Evolutionary conservation across 2,888 invertebrate species (phyloP).

Genomic region (Molanna angustata): DNA sequence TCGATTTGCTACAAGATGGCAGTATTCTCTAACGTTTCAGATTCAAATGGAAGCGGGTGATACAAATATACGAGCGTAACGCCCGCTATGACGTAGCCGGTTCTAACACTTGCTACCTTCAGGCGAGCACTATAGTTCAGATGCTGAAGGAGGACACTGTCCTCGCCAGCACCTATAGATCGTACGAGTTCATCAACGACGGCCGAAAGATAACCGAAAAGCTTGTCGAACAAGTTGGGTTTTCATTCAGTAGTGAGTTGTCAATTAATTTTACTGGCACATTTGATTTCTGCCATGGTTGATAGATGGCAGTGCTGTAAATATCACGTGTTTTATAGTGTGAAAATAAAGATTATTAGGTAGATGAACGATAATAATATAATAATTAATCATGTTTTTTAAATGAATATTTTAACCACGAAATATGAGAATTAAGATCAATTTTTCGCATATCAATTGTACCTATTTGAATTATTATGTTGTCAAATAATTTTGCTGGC

Average conservation of each 20-base stretch:
- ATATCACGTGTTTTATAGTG: no score
- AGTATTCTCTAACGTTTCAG: constrained; percentile 44
- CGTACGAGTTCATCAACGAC: constrained; percentile 47
- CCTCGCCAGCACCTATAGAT: constrained; percentile 40
- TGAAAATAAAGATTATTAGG: no score
- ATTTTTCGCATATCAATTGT: no score
- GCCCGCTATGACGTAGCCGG: constrained; percentile 68
- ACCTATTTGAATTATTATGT: no score
- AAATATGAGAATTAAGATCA: no score
- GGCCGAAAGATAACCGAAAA: constrained; percentile 51
- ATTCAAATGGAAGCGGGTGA: constrained; percentile 68
- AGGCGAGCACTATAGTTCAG: constrained; percentile 71
- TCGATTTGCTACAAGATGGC: constrained; percentile 2
- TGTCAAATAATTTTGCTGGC: no score
- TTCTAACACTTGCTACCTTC: constrained; percentile 69
- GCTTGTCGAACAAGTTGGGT: constrained; percentile 50
- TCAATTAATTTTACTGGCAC: neutral
- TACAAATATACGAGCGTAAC: constrained; percentile 72
- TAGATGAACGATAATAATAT: no score
- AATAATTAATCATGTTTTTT: no score
- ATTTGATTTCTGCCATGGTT: no score
- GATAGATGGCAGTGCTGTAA: no score
- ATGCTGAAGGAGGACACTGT: constrained; percentile 43
- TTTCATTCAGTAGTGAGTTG: constrained; percentile 56
- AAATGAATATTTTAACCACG: no score